Base-by-base conservation (phyloP, 2,797 vertebrate species). In the Petrocephalus schoutedeni region DNA sequence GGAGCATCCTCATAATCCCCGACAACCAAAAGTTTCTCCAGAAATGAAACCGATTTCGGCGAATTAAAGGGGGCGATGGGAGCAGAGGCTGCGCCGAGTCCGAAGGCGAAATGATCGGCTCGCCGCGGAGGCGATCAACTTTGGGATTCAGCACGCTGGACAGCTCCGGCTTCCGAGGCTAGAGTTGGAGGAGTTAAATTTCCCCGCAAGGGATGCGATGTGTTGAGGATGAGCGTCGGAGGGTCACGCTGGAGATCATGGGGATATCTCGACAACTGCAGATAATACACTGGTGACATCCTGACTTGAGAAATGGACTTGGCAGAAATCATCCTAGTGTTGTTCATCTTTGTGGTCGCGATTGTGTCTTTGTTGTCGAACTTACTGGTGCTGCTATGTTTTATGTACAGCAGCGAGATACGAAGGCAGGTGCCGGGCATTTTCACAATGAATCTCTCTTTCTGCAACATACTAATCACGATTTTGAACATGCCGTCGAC, bases 401-500 rank as follows among this genome's bases (percentile, higher is more conserved):
- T 97, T 90, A 89, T 96, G 89, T 95, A 94, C 94, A 96, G 97
- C 93, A 94, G 94, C 90, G 96, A 97, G 94, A 97, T 97, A 88
- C 96, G 97, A 92, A 95, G 95, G 84, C 97, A 96, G 92, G 96
- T 97, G 45, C 95, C 96, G 85, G 96, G 97, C 36, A 92, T 97
- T 16, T 97, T 96, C 94, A 96, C 95, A 94, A 95, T 96, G 94
- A 97, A 96, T 93, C 91, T 96, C 93, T 97, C 95, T 8, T 94
- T 96, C 90, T 97, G 96, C 96, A 97, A 96, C 94, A 95, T 96
- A 64, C 96, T 97, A 86, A 95, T 96, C 91, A 96, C 95, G 0
- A 93, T 96, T 1, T 89, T 96, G 12, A 97, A 97, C 94, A 97
- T 97, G 96, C 96, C 96, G 77, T 95, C 96, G 91, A 97, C 96